Evolutionary conservation across 37 sponge, comb jelly and placozoan species (phyloP), one percentile per base, ranked within the genome.

Genomic region (Beroe ovata): DNA sequence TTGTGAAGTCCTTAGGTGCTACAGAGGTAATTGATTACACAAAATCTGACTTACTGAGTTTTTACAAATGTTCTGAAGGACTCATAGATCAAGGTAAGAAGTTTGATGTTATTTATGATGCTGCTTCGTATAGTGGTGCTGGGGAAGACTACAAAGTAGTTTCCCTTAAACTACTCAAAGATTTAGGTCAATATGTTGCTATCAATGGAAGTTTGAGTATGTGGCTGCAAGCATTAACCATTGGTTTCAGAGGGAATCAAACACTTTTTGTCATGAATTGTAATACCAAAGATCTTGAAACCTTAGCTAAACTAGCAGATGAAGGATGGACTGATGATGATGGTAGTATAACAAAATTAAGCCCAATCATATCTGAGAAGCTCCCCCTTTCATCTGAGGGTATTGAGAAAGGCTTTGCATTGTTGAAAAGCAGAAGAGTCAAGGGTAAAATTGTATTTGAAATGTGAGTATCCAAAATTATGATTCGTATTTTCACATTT

Each of bases 41-140:
- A 40, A 77, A 77, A 19, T n/a, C 35, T 20, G 33, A 30, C 6
- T 2, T 77, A 11, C 39, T 1, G 20, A 54, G 41, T 1, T 77
- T 21, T 35, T 25, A 14, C 20, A 33, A 21, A 40, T 6, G 23
- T 19, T 8, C n/a, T 36, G 41, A 33, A 6, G 69, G 69, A 30
- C 22, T 36, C 11, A 77, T 77, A 21, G 26, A 39, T n/a, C 28
- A 33, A 36, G 84, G 0, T n/a, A n/a, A 3, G 19, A 33, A 77
- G 84, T 77, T 77, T 77, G 84, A 77, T 77, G 84, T 77, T 23
- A 77, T 77, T 3, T 77, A 77, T 42, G 84, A 77, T 41, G 23
- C 54, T 40, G 84, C 84, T 21, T 42, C 84, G 3, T 19, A 77
- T 42, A 77, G 84, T 41, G 84, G 84, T 4, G 84, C 47, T 21